Percentiles rank a stretch among this genome's conserved stretches.
Conservation (phyloP, 2,888 invertebrate species). For the Drosophila helvetica region DNA sequence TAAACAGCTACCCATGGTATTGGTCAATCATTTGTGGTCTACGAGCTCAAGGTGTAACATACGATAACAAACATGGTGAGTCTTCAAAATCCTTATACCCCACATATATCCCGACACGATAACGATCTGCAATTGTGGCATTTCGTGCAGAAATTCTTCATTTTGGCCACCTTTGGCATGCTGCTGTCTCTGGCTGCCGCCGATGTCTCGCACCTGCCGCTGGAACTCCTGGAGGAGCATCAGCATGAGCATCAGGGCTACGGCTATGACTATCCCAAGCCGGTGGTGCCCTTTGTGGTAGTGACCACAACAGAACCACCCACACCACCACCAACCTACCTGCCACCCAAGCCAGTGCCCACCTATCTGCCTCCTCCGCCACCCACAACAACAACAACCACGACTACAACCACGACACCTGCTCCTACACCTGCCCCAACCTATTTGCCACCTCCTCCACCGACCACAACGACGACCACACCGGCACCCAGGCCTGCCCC, state of each 20-base stretch:
- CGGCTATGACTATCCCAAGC: constrained; percentile 76
- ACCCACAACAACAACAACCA: constrained; percentile 42
- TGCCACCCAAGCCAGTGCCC: constrained; percentile 43
- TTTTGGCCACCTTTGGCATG: constrained; percentile 56
- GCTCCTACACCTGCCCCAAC: constrained; percentile 60
- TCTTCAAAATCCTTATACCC: constrained; percentile 16
- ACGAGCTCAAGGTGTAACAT: constrained; percentile 67
- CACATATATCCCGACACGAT: neutral
- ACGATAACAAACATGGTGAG: constrained; percentile 55
- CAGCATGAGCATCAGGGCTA: constrained; percentile 56
- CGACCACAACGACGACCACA: constrained; percentile 35
- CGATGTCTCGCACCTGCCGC: constrained; percentile 75
- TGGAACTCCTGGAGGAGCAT: constrained; percentile 31
- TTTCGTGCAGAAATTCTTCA: constrained; percentile 61
- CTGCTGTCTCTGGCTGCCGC: constrained; percentile 59
- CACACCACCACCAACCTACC: constrained; percentile 41
- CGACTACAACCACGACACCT: constrained; percentile 48
- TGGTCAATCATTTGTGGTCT: constrained; percentile 65
- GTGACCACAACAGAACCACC: constrained; percentile 49
- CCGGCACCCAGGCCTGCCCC: constrained; percentile 58
- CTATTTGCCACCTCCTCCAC: constrained; percentile 60
- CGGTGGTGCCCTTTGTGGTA: constrained; percentile 65
- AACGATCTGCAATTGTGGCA: neutral
- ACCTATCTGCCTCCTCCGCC: constrained; percentile 51
- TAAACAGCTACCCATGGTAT: constrained; percentile 56